These are phyloP conservation scores for Nothocercus nigrocapillus DNA, from an alignment of 2,113 vertebrate genomes.

Conservation along the genomic window DNA sequence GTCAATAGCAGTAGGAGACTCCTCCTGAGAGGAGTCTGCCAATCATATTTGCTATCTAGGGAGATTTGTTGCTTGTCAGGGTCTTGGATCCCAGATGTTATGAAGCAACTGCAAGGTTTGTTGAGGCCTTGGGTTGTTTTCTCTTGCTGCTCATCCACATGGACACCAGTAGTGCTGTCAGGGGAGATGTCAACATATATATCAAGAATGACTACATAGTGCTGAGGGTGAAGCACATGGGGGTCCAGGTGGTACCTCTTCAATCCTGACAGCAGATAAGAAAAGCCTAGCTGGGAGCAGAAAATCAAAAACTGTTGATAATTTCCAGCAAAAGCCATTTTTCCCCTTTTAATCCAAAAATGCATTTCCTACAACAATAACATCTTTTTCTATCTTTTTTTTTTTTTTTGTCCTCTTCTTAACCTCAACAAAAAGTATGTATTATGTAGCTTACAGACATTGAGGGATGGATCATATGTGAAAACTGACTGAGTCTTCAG, in stretches of 20 bases:
- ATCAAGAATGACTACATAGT: background rate
- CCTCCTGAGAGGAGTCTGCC: background rate
- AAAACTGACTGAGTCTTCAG: background rate
- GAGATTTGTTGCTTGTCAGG: background rate
- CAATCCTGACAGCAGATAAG: background rate
- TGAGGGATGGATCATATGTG: background rate
- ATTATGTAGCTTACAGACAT: background rate
- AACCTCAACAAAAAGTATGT: background rate
- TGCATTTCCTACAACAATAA: background rate
- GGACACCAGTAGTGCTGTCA: background rate
- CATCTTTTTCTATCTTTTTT: background rate
- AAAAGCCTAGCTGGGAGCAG: background rate
- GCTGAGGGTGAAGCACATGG: background rate
- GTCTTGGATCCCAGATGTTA: background rate
- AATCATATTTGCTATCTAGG: background rate
- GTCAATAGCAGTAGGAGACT: background rate
- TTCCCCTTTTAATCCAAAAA: background rate
- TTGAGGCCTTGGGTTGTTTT: background rate
- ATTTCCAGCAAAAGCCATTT: background rate
- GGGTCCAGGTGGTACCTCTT: background rate
- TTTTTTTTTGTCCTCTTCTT: background rate
- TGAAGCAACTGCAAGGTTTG: fast-evolving
- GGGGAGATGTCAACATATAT: background rate
- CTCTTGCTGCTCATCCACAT: background rate
- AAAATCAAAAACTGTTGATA: background rate